Conservation (phyloP, 2,113 vertebrate species). For the Mus pahari region DNA sequence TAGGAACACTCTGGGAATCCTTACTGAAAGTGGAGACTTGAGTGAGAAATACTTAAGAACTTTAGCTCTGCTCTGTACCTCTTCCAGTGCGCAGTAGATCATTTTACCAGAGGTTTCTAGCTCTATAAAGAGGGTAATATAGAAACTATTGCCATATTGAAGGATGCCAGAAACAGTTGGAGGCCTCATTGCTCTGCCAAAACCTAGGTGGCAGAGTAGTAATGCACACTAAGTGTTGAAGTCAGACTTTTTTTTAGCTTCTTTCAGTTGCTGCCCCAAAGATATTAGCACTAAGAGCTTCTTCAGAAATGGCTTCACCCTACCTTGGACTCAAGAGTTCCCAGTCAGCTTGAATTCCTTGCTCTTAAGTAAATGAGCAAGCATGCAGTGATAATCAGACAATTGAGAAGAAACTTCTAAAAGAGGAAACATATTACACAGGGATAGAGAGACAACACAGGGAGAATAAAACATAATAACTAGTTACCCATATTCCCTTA, state of each 20-base stretch:
- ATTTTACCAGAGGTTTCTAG: conserved; percentile 7
- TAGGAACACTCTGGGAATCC: neutral
- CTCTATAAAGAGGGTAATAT: conserved; percentile 22
- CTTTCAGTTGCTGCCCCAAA: neutral
- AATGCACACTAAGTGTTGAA: neutral
- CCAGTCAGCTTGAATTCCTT: neutral
- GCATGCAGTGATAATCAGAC: neutral
- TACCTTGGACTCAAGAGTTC: neutral
- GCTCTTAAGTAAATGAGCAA: neutral
- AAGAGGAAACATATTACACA: neutral
- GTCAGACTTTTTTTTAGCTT: conserved; percentile 4
- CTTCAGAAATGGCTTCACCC: conserved; percentile 29
- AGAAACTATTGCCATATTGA: conserved; percentile 21
- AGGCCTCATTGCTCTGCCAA: neutral
- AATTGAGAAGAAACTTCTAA: neutral
- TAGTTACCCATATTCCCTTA: neutral
- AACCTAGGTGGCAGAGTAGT: neutral
- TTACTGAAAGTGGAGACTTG: neutral
- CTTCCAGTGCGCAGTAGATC: neutral
- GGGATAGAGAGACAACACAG: neutral
- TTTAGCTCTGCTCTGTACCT: neutral
- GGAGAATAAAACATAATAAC: conserved; percentile 7
- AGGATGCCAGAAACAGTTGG: conserved; percentile 7
- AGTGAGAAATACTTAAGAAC: conserved; percentile 7
- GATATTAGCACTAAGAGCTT: neutral